phyloP scores from a whole-genome alignment of 1,140 invertebrate species.

The Popillia japonica region DNA sequence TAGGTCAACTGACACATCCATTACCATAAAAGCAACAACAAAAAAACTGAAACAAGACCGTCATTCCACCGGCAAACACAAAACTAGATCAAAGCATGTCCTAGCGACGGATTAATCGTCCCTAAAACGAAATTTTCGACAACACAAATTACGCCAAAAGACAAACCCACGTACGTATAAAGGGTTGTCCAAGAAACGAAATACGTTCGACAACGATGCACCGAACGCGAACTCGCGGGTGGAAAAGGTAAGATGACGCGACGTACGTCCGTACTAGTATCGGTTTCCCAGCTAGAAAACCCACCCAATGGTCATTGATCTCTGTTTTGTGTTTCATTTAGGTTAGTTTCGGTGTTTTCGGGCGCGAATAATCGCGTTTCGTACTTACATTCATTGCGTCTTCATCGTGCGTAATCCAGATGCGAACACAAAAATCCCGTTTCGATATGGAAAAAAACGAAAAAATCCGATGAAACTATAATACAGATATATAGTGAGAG shows the following conservation, averaged over 20 bases:
- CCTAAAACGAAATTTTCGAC: slow-evolving; percentile 15
- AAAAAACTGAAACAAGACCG: background rate
- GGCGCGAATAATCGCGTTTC: background rate
- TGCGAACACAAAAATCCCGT: slow-evolving; percentile 23
- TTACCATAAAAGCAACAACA: background rate
- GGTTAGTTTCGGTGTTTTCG: slow-evolving; percentile 32
- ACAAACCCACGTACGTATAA: slow-evolving; percentile 20
- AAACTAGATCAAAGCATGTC: slow-evolving; percentile 15
- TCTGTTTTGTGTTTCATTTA: slow-evolving; percentile 35
- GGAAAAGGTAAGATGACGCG: slow-evolving; percentile 4
- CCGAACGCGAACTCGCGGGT: background rate
- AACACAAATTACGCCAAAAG: slow-evolving; percentile 33
- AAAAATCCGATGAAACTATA: slow-evolving; percentile 11
- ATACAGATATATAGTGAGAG: no score
- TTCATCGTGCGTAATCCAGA: slow-evolving; percentile 11
- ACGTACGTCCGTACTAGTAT: background rate
- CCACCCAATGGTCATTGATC: slow-evolving; percentile 38
- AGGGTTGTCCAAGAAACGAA: slow-evolving; percentile 9
- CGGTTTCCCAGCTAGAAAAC: slow-evolving; percentile 31
- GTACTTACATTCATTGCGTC: slow-evolving; percentile 31
- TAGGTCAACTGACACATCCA: background rate
- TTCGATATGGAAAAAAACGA: no score
- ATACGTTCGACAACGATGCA: background rate
- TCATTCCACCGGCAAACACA: background rate
- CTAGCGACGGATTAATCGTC: slow-evolving; percentile 13